A percentile compares a stretch with the other conserved stretches of the same genome.
Conservation (phyloP, 1,140 invertebrate genomes). For the Diploscapter pachys region DNA sequence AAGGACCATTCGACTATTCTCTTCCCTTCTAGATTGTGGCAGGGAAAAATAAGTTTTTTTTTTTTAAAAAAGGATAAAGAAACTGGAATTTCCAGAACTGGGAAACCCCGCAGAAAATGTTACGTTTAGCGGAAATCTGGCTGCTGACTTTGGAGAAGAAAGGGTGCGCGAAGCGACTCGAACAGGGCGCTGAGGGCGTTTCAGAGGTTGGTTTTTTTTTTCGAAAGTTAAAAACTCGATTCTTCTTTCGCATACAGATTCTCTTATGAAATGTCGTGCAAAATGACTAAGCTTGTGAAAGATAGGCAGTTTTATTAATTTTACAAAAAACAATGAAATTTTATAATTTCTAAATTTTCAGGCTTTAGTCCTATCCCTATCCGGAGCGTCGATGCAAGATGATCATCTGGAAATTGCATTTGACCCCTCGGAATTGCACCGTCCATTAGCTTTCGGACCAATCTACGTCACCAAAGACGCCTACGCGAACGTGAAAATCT, state of each 20-base stretch:
- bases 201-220: constrained; percentile 21
- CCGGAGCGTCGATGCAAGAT: constrained; percentile 46
- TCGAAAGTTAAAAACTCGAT: too few species aligned
- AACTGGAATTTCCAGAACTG: constrained; percentile 27
- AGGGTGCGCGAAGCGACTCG: constrained; percentile 45
- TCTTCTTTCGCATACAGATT: too few species aligned
- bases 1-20: constrained; percentile 50
- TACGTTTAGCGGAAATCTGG: constrained; percentile 44
- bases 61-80: background rate
- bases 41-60: background rate
- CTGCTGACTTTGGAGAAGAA: constrained; percentile 48
- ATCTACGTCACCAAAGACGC: constrained; percentile 33
- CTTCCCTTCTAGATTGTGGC: constrained; percentile 50
- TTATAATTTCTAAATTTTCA: constrained; percentile 3
- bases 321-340: too few species aligned
- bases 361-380: constrained; percentile 49
- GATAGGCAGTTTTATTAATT: too few species aligned
- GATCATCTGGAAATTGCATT: constrained; percentile 44
- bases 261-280: too few species aligned
- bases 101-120: constrained; percentile 38
- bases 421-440: constrained; percentile 51
- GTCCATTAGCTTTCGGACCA: constrained; percentile 36
- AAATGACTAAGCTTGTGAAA: too few species aligned
- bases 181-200: constrained; percentile 45
- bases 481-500: constrained; percentile 39